These are phyloP conservation scores for Tragelaphus buxtoni DNA, from an alignment of 2,113 vertebrate genomes.

Conservation along the genomic window DNA sequence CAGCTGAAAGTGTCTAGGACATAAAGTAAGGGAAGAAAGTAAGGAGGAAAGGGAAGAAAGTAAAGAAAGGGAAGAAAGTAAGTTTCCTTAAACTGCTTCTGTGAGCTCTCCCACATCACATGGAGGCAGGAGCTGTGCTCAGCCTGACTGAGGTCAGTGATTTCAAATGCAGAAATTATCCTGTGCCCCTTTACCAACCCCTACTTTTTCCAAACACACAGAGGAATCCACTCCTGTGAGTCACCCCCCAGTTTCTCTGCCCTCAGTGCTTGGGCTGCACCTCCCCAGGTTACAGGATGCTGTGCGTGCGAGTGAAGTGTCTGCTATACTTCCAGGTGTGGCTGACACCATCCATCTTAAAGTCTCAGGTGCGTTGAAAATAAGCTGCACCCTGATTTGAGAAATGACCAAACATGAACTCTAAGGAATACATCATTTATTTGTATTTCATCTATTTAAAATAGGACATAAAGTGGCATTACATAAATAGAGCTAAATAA, in stretches of 20 bases:
- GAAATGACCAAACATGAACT: not conserved
- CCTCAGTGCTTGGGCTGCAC: not conserved
- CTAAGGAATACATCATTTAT: not conserved
- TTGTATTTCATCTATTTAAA: not conserved
- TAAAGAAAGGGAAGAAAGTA: too few species aligned
- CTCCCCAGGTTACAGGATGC: not conserved
- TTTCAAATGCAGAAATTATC: not conserved
- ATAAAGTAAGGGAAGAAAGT: not conserved
- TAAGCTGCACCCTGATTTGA: not conserved
- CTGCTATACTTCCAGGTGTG: not conserved
- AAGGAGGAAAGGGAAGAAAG: too few species aligned
- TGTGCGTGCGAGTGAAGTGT: accelerated
- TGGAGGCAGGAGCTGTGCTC: not conserved
- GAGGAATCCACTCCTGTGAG: not conserved
- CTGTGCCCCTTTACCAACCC: not conserved
- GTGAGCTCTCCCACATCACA: not conserved
- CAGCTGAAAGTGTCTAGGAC: not conserved
- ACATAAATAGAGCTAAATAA: not conserved
- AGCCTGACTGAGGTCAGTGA: not conserved
- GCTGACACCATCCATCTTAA: not conserved
- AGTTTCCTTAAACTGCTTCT: not conserved
- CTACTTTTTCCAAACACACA: not conserved
- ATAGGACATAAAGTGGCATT: not conserved
- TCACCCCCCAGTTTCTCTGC: not conserved
- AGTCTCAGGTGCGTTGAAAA: not conserved